phyloP scores from a whole-genome alignment of 2,797 vertebrate species.

The Oreochromis grahami region DNA sequence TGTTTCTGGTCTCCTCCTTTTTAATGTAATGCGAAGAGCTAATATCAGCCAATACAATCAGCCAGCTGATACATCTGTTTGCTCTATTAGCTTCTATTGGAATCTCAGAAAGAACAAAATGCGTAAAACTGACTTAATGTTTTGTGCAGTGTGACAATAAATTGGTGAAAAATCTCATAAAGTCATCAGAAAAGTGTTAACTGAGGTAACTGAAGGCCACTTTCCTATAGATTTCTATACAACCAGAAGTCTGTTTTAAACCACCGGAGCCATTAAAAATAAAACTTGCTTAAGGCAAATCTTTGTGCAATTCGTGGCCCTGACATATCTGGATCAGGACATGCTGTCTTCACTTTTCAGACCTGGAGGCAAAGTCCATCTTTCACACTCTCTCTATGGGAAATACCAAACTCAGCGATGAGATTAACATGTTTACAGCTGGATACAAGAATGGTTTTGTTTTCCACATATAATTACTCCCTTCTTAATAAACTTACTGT shows the following conservation, averaged over 20 bases:
- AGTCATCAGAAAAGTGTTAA: background rate
- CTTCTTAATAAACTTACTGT: background rate
- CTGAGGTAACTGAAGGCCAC: background rate
- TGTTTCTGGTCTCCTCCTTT: background rate
- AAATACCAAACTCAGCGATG: background rate
- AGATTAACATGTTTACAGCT: background rate
- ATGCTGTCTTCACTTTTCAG: background rate
- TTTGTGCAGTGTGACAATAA: background rate
- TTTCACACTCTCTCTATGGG: background rate
- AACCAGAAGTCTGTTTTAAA: background rate
- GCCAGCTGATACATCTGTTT: background rate
- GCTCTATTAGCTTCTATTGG: background rate
- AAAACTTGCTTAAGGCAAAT: background rate
- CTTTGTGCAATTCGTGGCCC: background rate
- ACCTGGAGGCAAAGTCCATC: background rate
- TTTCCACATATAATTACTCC: background rate
- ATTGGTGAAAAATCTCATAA: background rate
- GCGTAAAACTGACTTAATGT: background rate
- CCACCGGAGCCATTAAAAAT: background rate
- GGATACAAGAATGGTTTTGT: background rate
- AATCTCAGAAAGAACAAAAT: background rate
- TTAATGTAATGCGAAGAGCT: background rate
- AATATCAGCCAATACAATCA: background rate
- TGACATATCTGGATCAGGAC: background rate
- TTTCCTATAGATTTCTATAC: background rate